Evolutionary conservation across 2,888 invertebrate species (phyloP).

Genomic region (Lochmaea capreae): DNA sequence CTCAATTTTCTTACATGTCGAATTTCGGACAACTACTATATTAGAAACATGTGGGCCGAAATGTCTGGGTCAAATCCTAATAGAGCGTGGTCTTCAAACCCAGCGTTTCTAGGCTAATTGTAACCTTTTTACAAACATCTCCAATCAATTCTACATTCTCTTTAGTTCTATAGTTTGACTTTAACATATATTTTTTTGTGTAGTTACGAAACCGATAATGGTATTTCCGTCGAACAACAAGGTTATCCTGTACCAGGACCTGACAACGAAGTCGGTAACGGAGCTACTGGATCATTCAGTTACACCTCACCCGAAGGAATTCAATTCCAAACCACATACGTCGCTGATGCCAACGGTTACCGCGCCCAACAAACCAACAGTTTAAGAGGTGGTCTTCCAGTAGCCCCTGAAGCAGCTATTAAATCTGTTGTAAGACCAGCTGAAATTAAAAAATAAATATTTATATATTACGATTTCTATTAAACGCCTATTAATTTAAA

Average conservation of each 20-base stretch:
- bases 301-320: constrained; percentile 56
- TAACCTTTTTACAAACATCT: too few species aligned
- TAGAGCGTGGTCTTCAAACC: too few species aligned
- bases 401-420: not conserved
- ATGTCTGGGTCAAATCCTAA: too few species aligned
- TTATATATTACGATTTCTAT: not conserved
- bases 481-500: not conserved
- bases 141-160: not conserved
- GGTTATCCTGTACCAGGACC: constrained; percentile 64
- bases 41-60: too few species aligned
- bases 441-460: constrained; percentile 7
- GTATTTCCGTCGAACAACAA: constrained; percentile 71
- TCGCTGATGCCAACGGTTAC: constrained; percentile 58
- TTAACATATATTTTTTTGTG: not conserved
- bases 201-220: constrained; percentile 70
- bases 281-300: constrained; percentile 62
- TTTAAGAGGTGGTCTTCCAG: not conserved
- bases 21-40: too few species aligned
- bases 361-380: constrained; percentile 52
- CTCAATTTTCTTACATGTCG: too few species aligned
- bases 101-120: too few species aligned
- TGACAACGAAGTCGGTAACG: constrained; percentile 55
- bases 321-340: constrained; percentile 49
- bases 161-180: not conserved
- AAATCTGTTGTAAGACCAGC: not conserved